Percentiles rank a stretch among this genome's conserved stretches.
These are phyloP conservation scores for Marmota monax DNA, from an alignment of 2,113 vertebrate genomes.

Conservation along the genomic window DNA sequence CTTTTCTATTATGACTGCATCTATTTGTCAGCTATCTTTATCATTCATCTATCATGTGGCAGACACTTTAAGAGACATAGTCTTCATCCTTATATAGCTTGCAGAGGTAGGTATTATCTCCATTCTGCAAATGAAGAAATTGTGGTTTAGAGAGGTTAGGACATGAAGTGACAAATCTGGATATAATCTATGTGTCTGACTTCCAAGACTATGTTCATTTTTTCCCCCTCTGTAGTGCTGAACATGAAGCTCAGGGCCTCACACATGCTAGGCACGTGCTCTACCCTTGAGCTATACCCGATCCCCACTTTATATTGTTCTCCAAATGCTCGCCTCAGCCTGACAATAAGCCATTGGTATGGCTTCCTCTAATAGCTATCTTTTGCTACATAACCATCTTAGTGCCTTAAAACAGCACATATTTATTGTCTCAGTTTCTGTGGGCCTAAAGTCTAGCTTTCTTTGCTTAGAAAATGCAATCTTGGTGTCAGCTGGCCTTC, in stretches of 20 bases:
- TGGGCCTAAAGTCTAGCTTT: not conserved
- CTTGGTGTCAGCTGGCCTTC: not conserved
- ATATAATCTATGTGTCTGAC: not conserved
- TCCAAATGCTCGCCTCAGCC: not conserved
- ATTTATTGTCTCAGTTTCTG: not conserved
- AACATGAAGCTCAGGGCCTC: not conserved
- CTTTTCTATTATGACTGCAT: not conserved
- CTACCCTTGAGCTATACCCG: not conserved
- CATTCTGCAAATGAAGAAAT: not conserved
- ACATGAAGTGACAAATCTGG: not conserved
- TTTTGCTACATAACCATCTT: not conserved
- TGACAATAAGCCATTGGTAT: not conserved
- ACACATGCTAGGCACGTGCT: not conserved
- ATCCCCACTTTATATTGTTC: not conserved
- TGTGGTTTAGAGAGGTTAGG: not conserved
- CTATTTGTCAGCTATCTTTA: not conserved
- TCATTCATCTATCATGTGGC: not conserved
- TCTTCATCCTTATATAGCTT: not conserved
- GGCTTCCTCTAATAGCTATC: not conserved
- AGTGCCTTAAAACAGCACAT: not conserved
- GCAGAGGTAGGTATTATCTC: not conserved
- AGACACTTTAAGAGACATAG: not conserved
- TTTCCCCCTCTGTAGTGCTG: not conserved
- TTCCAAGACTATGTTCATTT: not conserved
- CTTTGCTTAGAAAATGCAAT: not conserved